phyloP scores from a whole-genome alignment of 2,888 invertebrate genomes.

The Cremastobaeus sp. region DNA sequence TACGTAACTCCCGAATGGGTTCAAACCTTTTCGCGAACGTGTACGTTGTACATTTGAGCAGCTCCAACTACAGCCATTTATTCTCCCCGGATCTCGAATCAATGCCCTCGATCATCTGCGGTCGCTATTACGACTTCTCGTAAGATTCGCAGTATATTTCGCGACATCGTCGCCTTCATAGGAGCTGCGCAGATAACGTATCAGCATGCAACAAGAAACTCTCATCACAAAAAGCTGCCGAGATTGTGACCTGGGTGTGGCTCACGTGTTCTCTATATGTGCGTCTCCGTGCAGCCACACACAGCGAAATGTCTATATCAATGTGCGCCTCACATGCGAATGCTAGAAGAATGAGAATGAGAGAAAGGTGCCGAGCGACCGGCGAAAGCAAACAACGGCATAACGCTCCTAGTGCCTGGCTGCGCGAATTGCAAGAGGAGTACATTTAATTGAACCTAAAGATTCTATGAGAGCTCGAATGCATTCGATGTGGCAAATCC shows the following conservation, averaged over 20 bases:
- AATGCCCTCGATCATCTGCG: conserved; percentile 42
- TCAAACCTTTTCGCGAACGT: conserved; percentile 1
- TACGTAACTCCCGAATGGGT: conserved; percentile 4
- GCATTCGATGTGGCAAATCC: too few species aligned
- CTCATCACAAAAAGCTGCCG: conserved; percentile 51
- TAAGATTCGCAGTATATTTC: conserved; percentile 30
- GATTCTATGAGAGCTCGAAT: too few species aligned
- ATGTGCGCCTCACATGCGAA: conserved; percentile 20
- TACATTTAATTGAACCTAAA: too few species aligned
- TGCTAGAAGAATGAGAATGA: conserved; percentile 56
- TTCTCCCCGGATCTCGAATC: conserved; percentile 22
- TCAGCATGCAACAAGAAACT: conserved; percentile 45
- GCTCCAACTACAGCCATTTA: conserved; percentile 10
- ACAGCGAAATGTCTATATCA: background rate
- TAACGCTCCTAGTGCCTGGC: conserved; percentile 51
- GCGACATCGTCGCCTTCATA: conserved; percentile 39
- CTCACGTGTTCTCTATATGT: conserved; percentile 28
- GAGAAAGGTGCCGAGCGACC: conserved; percentile 51
- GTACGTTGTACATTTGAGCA: background rate
- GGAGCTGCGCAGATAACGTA: conserved; percentile 44
- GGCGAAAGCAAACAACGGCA: conserved; percentile 59
- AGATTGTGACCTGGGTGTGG: conserved; percentile 62
- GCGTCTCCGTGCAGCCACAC: background rate
- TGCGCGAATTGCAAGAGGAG: conserved; percentile 42
- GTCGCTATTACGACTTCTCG: conserved; percentile 15